Evolutionary conservation across 1,140 invertebrate genomes (phyloP), one percentile per base, ranked within the genome.

Genomic region (Rhysida immarginata): DNA sequence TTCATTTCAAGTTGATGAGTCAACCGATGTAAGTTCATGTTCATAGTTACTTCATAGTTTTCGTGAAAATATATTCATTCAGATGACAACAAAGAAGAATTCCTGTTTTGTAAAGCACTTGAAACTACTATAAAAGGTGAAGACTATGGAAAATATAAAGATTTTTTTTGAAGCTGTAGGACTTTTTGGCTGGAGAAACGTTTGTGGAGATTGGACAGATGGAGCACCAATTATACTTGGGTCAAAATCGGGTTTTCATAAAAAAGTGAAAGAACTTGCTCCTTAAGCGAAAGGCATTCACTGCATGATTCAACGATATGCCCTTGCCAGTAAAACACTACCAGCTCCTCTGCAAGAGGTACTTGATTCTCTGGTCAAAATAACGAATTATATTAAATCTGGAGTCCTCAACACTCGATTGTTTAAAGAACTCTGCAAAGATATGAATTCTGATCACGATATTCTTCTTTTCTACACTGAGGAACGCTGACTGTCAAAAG

Each of bases 261-360:
- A 26, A 21, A 52, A 23, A 56, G 54, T 52, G 21, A 56, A 56
- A 24, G 42, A 53, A 16, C 43, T 59, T 14, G 58, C 58, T 29
- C 35, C 56, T 5, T 44, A 57, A 45, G 55, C 26, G 1, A 58
- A 53, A 18, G 51, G 20, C 43, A 57, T 53, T 8, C 58, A 59
- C 46, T 56, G 55, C 55, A 56, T 59, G 20, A 56, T 50, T 24
- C 45, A 59, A 26, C 54, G 29, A 27, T 56, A 53, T 53, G 41
- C 51, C 41, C 50, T 56, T n/a, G 55, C 24, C 25, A 53, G 26
- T 56, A 56, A 54, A 42, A 57, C 48, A 11, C 52, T 57, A 16
- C 50, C 55, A 18, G 64, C 26, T 58, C 64, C 56, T 59, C 71
- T 60, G 51, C 21, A 51, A 27, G 26, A 53, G 52, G 54, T 60